Percentiles rank a stretch among this genome's conserved stretches.
These are phyloP conservation scores for Rhea pennata DNA, from an alignment of 2,113 vertebrate species.

Conservation along the genomic window DNA sequence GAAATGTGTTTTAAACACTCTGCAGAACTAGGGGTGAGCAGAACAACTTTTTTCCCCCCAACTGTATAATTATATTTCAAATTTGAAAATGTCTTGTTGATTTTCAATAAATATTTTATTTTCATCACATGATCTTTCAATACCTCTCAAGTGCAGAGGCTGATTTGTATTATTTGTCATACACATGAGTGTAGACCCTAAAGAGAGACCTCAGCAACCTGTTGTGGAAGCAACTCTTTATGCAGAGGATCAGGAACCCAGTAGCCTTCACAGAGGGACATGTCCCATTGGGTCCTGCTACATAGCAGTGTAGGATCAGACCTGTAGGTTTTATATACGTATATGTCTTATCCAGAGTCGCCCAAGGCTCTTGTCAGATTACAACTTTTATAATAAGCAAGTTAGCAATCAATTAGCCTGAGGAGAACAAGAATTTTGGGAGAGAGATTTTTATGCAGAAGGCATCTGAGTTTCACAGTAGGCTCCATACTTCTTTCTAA, in stretches of 20 bases:
- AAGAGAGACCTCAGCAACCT: background rate
- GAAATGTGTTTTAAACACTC: background rate
- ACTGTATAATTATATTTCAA: background rate
- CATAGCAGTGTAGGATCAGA: background rate
- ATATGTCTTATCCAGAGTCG: background rate
- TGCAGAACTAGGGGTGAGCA: background rate
- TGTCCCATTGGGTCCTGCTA: background rate
- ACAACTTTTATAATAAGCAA: background rate
- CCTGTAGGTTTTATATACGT: accelerated
- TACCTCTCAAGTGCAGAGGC: background rate
- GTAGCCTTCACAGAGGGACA: background rate
- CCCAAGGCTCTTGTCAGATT: background rate
- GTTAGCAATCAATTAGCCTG: background rate
- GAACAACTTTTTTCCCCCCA: background rate
- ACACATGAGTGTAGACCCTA: background rate
- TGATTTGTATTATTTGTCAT: background rate
- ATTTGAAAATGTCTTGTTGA: background rate
- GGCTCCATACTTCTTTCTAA: background rate
- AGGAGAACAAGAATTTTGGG: background rate
- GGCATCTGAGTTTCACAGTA: accelerated
- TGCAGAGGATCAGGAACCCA: background rate
- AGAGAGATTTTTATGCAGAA: background rate
- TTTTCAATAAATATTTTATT: slow-evolving; percentile 4
- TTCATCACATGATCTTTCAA: accelerated
- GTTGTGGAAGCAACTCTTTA: background rate